Evolutionary conservation across 1,140 invertebrate genomes (phyloP).

Genomic region (Brachionus rotundiformis): DNA sequence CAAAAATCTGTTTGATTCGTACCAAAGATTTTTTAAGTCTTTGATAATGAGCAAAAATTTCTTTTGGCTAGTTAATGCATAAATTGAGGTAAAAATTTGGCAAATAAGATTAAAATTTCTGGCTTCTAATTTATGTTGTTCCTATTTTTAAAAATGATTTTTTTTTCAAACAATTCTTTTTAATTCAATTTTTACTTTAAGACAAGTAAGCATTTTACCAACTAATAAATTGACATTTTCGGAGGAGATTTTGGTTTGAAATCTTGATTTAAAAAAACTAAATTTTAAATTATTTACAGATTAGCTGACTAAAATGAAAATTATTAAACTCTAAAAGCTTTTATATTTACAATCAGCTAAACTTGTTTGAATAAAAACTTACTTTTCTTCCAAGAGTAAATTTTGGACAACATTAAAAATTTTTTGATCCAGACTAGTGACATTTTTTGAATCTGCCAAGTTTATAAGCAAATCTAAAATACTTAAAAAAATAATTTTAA

Average conservation of each 20-base stretch:
- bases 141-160: not conserved
- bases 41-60: not conserved
- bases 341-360: too few relatives aligned
- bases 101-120: not conserved
- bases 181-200: not conserved
- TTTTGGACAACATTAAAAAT: not conserved
- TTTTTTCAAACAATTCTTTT: too few relatives aligned
- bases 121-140: not conserved
- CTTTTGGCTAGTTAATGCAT: constrained; percentile 27
- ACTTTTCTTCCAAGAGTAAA: constrained; percentile 19
- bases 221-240: not conserved
- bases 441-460: not conserved
- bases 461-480: not conserved
- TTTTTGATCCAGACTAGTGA: not conserved
- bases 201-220: not conserved
- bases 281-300: too few relatives aligned
- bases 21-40: not conserved
- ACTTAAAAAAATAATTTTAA: not conserved
- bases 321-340: too few relatives aligned
- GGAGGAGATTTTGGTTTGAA: not conserved
- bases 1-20: not conserved
- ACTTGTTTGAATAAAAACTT: not conserved
- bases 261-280: too few relatives aligned
- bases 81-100: constrained; percentile 1
- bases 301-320: too few relatives aligned